These are phyloP conservation scores for Dicentrarchus labrax DNA, from an alignment of 2,113 vertebrate genomes.

Conservation along the genomic window DNA sequence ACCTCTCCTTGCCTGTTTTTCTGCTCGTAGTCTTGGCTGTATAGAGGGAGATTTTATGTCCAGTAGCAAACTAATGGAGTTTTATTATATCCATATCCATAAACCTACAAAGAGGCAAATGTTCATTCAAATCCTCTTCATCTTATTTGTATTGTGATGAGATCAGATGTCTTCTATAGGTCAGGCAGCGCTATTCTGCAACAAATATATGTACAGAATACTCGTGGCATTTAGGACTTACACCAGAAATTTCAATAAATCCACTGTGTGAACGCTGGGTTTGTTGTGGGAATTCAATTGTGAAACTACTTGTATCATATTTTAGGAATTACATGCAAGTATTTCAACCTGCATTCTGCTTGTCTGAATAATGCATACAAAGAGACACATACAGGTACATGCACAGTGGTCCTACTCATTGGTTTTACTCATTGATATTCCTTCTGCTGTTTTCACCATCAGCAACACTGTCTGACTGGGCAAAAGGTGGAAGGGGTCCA, in stretches of 20 bases:
- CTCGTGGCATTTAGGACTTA: neutral
- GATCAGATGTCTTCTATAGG: too few species aligned
- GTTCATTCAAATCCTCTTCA: too few species aligned
- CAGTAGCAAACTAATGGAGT: neutral
- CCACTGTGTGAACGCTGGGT: too few species aligned
- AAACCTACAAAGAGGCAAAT: too few species aligned
- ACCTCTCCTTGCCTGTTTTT: neutral
- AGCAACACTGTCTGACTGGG: slow-evolving; percentile 61
- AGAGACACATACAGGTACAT: slow-evolving; percentile 1
- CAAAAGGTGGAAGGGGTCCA: slow-evolving; percentile 73
- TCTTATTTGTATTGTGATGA: too few species aligned
- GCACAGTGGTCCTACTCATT: slow-evolving; percentile 46
- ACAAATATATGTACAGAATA: neutral
- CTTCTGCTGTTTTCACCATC: slow-evolving; percentile 63
- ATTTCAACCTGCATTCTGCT: neutral
- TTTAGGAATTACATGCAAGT: neutral
- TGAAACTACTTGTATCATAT: neutral
- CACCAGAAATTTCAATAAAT: too few species aligned
- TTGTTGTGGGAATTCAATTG: too few species aligned
- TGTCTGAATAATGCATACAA: neutral
- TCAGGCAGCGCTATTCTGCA: neutral
- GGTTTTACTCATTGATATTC: slow-evolving; percentile 74
- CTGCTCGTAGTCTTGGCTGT: neutral
- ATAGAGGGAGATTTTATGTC: neutral
- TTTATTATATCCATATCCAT: too few species aligned